Conservation (phyloP, 2,113 vertebrate genomes). For the Coracopsis vasa region DNA sequence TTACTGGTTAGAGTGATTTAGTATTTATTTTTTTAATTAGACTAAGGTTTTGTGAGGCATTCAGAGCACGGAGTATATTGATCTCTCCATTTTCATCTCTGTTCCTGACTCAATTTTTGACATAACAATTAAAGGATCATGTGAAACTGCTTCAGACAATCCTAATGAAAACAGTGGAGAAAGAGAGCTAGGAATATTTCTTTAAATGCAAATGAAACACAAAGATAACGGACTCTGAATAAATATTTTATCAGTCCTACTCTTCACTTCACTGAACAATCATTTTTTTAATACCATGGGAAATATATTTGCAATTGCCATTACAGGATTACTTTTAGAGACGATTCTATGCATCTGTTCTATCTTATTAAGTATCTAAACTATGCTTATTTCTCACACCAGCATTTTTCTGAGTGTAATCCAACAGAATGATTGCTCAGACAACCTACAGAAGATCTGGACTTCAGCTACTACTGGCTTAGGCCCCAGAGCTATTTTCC, state of each 20-base stretch:
- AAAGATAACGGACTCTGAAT: not conserved
- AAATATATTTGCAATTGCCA: conserved; percentile 10
- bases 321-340: not conserved
- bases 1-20: conserved; percentile 39
- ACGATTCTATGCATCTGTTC: not conserved
- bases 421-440: not conserved
- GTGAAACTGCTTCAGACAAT: not conserved
- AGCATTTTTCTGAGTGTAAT: not conserved
- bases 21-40: conserved; percentile 49
- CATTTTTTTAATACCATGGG: not conserved
- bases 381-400: not conserved
- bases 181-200: not conserved
- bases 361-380: not conserved
- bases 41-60: conserved; percentile 14
- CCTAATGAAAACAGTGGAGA: not conserved
- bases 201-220: conserved; percentile 33
- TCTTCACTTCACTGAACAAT: conserved; percentile 23
- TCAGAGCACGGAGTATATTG: not conserved
- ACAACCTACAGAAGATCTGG: not conserved
- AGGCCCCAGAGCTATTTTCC: not conserved
- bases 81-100: not conserved
- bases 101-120: conserved; percentile 5
- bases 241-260: conserved; percentile 31
- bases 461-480: not conserved
- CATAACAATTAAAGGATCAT: not conserved